Evolutionary conservation across 2,113 vertebrate species (phyloP).

Genomic region (Columbina picui): DNA sequence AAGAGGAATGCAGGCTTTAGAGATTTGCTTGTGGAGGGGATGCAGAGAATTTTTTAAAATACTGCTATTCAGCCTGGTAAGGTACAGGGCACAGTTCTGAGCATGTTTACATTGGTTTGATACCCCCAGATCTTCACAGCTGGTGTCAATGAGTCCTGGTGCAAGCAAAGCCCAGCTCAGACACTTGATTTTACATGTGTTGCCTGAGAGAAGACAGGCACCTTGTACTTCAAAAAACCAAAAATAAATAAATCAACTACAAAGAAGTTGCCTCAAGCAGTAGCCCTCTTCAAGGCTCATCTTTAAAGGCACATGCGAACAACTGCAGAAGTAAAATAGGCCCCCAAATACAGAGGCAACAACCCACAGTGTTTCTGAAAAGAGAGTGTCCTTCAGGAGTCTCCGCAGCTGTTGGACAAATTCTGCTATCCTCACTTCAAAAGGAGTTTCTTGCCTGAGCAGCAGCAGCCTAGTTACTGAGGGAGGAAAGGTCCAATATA

Average conservation of each 20-base stretch:
- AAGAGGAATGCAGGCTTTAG: fast-evolving
- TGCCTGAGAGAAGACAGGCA: neutral
- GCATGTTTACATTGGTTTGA: neutral
- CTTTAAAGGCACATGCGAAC: neutral
- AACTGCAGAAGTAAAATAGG: neutral
- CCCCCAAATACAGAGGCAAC: neutral
- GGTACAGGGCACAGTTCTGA: neutral
- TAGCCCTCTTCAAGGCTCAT: neutral
- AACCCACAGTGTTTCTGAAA: neutral
- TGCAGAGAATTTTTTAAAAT: neutral
- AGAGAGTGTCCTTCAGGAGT: neutral
- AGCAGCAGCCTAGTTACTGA: neutral
- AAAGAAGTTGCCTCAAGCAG: neutral
- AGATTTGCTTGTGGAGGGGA: neutral
- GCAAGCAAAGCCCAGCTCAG: neutral
- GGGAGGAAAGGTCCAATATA: neutral
- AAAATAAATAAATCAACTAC: constrained; percentile 23
- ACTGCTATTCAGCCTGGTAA: neutral
- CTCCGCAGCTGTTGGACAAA: neutral
- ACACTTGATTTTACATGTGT: neutral
- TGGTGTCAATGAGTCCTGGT: neutral
- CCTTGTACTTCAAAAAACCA: neutral
- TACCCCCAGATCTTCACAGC: neutral
- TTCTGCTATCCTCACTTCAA: neutral
- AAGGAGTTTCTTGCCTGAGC: neutral